Percentiles rank a stretch among this genome's conserved stretches.
Conservation (phyloP, 2,113 vertebrate genomes). For the Choloepus hoffmanni region DNA sequence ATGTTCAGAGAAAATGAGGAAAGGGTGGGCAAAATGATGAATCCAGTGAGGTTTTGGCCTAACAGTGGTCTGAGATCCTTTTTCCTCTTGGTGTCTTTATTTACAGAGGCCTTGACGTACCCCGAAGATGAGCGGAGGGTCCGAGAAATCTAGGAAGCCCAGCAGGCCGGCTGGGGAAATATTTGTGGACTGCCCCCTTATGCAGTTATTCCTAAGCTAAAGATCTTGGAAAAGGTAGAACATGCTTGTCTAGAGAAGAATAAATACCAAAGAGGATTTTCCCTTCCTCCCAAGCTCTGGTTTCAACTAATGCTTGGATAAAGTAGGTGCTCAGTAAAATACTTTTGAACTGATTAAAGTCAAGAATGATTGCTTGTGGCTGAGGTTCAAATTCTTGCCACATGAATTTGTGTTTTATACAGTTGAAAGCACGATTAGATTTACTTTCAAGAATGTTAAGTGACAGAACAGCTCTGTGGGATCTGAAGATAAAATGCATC, state of each 20-base stretch:
- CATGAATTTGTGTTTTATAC: not conserved
- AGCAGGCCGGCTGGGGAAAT: not conserved
- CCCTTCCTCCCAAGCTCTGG: not conserved
- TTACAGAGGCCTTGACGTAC: not conserved
- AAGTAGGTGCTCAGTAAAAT: not conserved
- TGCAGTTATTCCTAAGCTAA: not conserved
- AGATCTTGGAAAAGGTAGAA: not conserved
- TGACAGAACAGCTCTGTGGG: not conserved
- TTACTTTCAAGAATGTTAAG: not conserved
- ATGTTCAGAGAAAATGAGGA: constrained; percentile 49
- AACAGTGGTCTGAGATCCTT: not conserved
- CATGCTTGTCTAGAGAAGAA: not conserved
- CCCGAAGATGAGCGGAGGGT: not conserved
- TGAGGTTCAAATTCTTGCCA: not conserved
- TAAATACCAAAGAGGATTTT: not conserved
- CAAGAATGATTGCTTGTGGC: not conserved
- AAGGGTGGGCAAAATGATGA: not conserved
- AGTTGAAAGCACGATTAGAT: not conserved
- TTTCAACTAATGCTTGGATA: not conserved
- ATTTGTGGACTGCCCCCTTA: not conserved
- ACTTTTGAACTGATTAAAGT: not conserved
- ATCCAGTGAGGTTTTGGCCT: not conserved
- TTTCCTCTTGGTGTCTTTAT: not conserved
- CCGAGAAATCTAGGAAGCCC: not conserved
- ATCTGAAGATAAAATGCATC: not conserved